A percentile compares a stretch with the other conserved stretches of the same genome.
Evolutionary conservation across 2,797 vertebrate genomes (phyloP).

Genomic region (Phrynocephalus forsythii): DNA sequence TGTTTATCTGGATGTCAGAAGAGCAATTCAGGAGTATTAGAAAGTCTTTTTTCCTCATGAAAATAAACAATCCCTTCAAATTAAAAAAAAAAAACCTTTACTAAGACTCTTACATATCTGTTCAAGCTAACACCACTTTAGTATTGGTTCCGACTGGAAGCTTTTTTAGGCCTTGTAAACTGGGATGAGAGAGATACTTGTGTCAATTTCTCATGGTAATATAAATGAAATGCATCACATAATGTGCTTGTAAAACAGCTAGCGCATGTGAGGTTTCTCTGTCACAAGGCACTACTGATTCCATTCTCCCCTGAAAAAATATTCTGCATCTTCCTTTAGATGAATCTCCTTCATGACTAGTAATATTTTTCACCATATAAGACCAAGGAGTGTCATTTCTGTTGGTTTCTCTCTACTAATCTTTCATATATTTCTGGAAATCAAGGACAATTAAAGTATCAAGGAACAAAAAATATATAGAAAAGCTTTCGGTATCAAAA

Average conservation of each 20-base stretch:
- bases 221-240: neutral
- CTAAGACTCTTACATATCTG: neutral
- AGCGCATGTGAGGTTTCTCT: neutral
- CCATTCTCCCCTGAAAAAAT: neutral
- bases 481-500: neutral
- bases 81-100: too few species aligned
- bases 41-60: neutral
- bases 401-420: neutral
- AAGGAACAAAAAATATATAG: neutral
- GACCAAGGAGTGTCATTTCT: neutral
- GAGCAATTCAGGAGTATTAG: neutral
- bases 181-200: neutral
- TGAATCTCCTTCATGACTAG: neutral
- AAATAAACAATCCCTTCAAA: neutral
- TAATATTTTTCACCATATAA: neutral
- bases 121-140: neutral
- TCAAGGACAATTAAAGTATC: neutral
- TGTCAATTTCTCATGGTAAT: neutral
- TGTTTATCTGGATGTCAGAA: neutral
- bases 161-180: neutral
- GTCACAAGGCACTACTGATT: neutral
- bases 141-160: neutral
- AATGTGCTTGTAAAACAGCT: neutral
- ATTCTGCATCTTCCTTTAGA: neutral
- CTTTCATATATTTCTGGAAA: neutral